These are phyloP conservation scores for Drosophila mayri DNA, from an alignment of 1,140 invertebrate genomes.

Conservation along the genomic window DNA sequence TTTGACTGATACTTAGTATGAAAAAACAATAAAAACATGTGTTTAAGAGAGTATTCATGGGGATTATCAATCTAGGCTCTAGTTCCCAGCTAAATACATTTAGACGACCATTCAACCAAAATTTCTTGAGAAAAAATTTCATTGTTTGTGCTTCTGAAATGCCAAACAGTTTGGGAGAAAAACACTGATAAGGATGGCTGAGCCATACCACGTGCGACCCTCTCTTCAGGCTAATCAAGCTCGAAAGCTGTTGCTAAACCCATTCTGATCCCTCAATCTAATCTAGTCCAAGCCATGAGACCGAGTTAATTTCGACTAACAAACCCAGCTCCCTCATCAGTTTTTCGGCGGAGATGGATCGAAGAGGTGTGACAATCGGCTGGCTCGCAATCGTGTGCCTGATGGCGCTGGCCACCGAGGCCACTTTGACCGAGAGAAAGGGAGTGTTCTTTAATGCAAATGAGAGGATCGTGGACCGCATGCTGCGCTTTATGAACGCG, in stretches of 20 bases:
- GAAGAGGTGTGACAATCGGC: background rate
- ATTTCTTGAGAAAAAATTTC: too few relatives aligned
- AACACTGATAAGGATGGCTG: background rate
- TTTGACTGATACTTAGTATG: too few relatives aligned
- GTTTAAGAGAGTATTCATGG: too few relatives aligned
- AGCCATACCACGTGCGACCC: background rate
- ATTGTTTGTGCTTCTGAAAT: background rate
- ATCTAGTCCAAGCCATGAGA: background rate
- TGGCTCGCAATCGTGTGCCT: background rate
- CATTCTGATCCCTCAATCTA: background rate
- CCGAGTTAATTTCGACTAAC: background rate
- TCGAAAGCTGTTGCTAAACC: background rate
- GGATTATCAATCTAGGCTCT: too few relatives aligned
- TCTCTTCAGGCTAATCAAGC: background rate
- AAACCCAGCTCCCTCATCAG: background rate
- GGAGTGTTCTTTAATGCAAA: background rate
- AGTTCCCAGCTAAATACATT: too few relatives aligned
- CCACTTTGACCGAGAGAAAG: background rate
- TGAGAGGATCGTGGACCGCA: background rate
- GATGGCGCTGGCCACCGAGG: background rate
- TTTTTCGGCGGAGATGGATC: background rate
- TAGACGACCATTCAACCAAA: too few relatives aligned
- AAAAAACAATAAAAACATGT: too few relatives aligned
- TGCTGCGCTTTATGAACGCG: background rate
- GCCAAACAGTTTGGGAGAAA: background rate